Conservation (phyloP, 92 coral and sea anemone species). For the Pocillopora meandrina region DNA sequence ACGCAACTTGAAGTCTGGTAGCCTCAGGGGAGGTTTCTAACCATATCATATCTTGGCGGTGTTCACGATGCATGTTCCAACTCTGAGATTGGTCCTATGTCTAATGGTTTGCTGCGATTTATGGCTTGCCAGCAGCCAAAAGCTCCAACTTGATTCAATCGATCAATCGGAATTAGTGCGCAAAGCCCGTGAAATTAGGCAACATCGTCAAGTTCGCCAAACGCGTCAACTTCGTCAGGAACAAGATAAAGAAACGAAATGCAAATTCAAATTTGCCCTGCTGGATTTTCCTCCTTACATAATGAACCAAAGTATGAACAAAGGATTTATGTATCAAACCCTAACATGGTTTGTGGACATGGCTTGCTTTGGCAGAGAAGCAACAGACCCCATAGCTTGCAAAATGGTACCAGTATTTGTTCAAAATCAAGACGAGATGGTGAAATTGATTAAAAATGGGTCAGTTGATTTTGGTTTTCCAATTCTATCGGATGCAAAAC, state of each 20-base stretch:
- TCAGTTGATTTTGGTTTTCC: constrained; percentile 40
- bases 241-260: not conserved
- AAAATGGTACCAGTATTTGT: constrained; percentile 11
- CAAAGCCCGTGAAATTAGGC: constrained; percentile 2
- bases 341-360: constrained; percentile 11
- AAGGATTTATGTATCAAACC: constrained; percentile 11
- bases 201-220: constrained; percentile 17
- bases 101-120: not conserved
- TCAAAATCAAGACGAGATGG: constrained; percentile 11
- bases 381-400: not conserved
- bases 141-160: not conserved
- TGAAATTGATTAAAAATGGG: not conserved
- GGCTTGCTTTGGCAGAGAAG: not conserved
- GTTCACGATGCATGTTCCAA: not conserved
- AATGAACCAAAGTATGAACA: not conserved
- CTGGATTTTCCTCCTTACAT: constrained; percentile 39
- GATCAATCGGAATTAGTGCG: not conserved
- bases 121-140: constrained; percentile 5
- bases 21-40: not conserved
- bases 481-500: constrained; percentile 6
- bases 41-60: not conserved
- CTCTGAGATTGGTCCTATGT: constrained; percentile 9
- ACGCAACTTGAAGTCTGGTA: not conserved
- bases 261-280: constrained; percentile 18
- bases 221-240: not conserved